phyloP scores from a whole-genome alignment of 1,140 invertebrate genomes.

The Glomeris maerens region DNA sequence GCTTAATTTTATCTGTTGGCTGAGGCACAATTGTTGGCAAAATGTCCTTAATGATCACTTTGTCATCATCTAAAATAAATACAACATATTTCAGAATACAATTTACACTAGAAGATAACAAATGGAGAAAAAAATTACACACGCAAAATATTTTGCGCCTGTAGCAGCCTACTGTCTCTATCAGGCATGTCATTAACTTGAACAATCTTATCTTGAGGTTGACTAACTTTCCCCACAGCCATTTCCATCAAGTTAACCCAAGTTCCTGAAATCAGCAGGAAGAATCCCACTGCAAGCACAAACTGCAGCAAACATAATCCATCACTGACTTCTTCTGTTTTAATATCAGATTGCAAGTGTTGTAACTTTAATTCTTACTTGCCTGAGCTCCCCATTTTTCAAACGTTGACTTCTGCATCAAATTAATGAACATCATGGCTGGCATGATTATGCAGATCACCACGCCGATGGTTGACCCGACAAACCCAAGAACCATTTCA shows the following conservation, averaged over 20 bases:
- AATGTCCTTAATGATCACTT: slow-evolving; percentile 13
- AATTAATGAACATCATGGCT: slow-evolving; percentile 43
- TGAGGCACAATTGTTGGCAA: neutral
- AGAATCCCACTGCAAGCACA: slow-evolving; percentile 56
- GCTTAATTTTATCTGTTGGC: neutral
- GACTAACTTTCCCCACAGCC: neutral
- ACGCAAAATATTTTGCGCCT: too few relatives aligned
- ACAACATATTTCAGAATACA: too few relatives aligned
- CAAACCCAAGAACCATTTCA: slow-evolving; percentile 78
- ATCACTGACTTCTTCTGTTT: too few relatives aligned
- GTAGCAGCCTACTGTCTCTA: too few relatives aligned
- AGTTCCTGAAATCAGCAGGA: slow-evolving; percentile 69
- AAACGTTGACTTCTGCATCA: slow-evolving; percentile 32
- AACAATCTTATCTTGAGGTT: slow-evolving; percentile 53
- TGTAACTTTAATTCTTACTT: slow-evolving; percentile 9
- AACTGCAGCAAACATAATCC: slow-evolving; percentile 37
- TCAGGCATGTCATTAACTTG: too few relatives aligned
- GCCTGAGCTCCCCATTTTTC: slow-evolving; percentile 35
- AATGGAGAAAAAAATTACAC: too few relatives aligned
- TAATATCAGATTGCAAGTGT: too few relatives aligned
- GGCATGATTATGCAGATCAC: slow-evolving; percentile 86
- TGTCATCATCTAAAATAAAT: slow-evolving; percentile 10
- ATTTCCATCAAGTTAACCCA: slow-evolving; percentile 56
- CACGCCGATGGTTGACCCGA: slow-evolving; percentile 89
- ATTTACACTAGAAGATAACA: too few relatives aligned